phyloP scores from a whole-genome alignment of 37 sponge, comb jelly and placozoan genomes.

The Aplysina aerophoba region DNA sequence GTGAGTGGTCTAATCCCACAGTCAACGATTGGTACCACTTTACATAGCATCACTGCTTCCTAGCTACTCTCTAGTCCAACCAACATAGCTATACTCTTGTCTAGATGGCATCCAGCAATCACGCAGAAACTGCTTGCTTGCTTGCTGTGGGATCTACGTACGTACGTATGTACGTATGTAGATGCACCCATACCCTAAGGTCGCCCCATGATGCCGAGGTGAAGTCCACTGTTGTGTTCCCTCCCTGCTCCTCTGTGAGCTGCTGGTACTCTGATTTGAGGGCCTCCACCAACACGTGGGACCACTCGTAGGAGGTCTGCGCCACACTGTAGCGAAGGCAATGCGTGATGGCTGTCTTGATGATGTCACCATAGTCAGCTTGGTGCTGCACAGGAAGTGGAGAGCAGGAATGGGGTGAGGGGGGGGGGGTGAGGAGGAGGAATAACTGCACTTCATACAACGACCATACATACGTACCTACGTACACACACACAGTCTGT shows the following conservation, averaged over 20 bases:
- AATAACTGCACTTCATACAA: background rate
- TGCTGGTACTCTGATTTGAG: constrained; percentile 12
- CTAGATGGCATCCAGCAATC: too few species aligned
- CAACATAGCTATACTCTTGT: too few species aligned
- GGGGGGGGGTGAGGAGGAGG: background rate
- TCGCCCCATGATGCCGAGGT: constrained; percentile 55
- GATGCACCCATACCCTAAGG: constrained; percentile 43
- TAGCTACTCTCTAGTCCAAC: too few species aligned
- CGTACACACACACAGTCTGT: background rate
- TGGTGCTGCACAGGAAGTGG: constrained; percentile 48
- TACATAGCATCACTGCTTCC: too few species aligned
- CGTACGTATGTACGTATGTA: too few species aligned
- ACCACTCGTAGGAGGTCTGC: constrained; percentile 43
- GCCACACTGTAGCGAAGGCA: constrained; percentile 43
- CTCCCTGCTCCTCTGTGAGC: background rate
- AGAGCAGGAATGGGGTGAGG: background rate
- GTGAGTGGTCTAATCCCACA: too few species aligned
- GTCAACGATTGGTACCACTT: too few species aligned
- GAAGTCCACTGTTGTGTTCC: constrained; percentile 21
- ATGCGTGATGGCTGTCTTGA: constrained; percentile 64
- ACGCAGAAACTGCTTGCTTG: too few species aligned
- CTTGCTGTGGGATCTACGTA: too few species aligned
- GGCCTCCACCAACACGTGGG: constrained; percentile 11
- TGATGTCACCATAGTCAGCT: constrained; percentile 81
- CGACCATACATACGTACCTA: background rate